Evolutionary conservation across 2,888 invertebrate species (phyloP).

Genomic region (Netelia virgata): DNA sequence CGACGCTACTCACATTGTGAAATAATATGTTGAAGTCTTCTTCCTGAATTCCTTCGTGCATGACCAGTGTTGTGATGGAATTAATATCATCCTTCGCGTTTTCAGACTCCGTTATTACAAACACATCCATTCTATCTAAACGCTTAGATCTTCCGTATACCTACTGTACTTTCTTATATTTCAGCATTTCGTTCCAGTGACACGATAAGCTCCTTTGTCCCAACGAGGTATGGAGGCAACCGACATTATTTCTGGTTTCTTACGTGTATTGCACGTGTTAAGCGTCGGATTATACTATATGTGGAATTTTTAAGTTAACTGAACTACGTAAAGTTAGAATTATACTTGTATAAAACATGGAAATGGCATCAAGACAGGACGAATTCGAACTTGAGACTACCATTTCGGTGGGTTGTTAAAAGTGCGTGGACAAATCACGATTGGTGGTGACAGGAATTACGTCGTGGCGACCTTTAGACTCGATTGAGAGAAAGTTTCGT

Average conservation of each 20-base stretch:
- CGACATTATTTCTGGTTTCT: slow-evolving; percentile 47
- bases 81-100: slow-evolving; percentile 75
- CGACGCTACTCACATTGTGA: slow-evolving; percentile 48
- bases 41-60: slow-evolving; percentile 81
- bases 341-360: neutral
- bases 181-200: slow-evolving; percentile 74
- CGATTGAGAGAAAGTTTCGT: no score
- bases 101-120: slow-evolving; percentile 69
- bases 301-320: neutral
- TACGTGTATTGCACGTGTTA: slow-evolving; percentile 32
- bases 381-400: neutral
- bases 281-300: slow-evolving; percentile 1
- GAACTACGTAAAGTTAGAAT: slow-evolving; percentile 23
- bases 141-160: slow-evolving; percentile 39
- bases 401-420: no score
- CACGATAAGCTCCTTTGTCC: slow-evolving; percentile 76
- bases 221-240: slow-evolving; percentile 25
- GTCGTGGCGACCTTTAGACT: no score
- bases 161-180: slow-evolving; percentile 13
- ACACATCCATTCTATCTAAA: slow-evolving; percentile 52
- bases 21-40: slow-evolving; percentile 68
- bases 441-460: no score
- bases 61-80: slow-evolving; percentile 76
- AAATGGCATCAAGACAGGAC: slow-evolving; percentile 34
- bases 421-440: no score